phyloP scores from a whole-genome alignment of 2,113 vertebrate species.

The Onychorhynchus coronatus region DNA sequence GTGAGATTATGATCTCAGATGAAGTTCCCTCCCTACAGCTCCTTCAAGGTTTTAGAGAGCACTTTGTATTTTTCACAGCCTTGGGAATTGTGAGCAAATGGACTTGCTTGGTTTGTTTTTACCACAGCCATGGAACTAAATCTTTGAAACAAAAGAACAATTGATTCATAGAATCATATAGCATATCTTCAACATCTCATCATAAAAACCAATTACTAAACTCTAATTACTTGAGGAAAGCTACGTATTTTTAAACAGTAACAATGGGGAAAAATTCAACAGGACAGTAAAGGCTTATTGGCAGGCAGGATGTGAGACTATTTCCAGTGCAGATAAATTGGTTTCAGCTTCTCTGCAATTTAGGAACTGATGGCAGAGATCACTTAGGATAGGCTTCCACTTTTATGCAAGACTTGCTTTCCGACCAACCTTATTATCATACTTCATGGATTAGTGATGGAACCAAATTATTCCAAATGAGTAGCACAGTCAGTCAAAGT shows the following conservation, averaged over 20 bases:
- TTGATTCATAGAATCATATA: neutral
- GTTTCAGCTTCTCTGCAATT: neutral
- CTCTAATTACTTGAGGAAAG: neutral
- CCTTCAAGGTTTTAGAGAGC: neutral
- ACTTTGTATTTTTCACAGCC: neutral
- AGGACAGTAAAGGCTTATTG: neutral
- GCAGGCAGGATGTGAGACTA: neutral
- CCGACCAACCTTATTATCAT: neutral
- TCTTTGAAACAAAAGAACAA: neutral
- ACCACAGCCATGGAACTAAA: neutral
- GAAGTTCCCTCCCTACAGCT: neutral
- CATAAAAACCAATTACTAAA: neutral
- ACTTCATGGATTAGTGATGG: neutral
- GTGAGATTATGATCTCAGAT: neutral
- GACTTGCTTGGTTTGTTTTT: neutral
- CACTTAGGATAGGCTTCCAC: neutral
- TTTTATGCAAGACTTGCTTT: neutral
- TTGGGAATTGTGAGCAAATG: neutral
- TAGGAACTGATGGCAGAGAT: neutral
- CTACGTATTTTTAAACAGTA: neutral
- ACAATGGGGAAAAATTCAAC: neutral
- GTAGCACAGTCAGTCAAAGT: neutral
- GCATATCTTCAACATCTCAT: neutral
- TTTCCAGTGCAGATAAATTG: neutral
- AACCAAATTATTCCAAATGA: neutral